Conservation (phyloP, 2,797 vertebrate genomes). For the Paratrypauchen microcephalus region DNA sequence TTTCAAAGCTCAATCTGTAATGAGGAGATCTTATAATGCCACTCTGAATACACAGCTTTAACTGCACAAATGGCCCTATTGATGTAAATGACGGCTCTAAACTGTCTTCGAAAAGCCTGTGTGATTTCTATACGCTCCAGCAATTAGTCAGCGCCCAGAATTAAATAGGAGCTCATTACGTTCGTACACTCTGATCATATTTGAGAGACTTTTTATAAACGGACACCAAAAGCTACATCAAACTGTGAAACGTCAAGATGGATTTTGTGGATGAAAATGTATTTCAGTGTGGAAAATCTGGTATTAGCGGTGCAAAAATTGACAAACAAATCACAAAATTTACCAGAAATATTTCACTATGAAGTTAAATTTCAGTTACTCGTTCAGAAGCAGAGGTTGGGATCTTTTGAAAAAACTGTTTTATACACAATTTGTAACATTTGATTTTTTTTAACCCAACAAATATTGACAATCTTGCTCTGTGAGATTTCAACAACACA, state of each 20-base stretch:
- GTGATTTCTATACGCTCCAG: constrained; percentile 3
- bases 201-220: background rate
- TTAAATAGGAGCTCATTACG: background rate
- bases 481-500: too few relatives aligned
- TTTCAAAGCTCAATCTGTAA: constrained; percentile 49
- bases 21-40: constrained; percentile 59
- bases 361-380: too few relatives aligned
- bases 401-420: too few relatives aligned
- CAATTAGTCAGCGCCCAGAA: constrained; percentile 1
- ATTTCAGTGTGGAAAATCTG: background rate
- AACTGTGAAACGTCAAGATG: background rate
- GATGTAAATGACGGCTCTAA: constrained; percentile 14
- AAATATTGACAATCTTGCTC: too few relatives aligned
- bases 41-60: constrained; percentile 47
- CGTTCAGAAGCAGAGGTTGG: too few relatives aligned
- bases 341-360: too few relatives aligned
- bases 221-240: too few relatives aligned
- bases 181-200: background rate
- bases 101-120: constrained; percentile 18
- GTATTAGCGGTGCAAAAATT: background rate
- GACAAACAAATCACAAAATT: too few relatives aligned
- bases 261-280: background rate
- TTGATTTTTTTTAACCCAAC: too few relatives aligned
- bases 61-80: constrained; percentile 29
- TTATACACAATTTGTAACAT: too few relatives aligned